Conservation (phyloP, 2,797 vertebrate species). For the Sylvilagus floridanus region DNA sequence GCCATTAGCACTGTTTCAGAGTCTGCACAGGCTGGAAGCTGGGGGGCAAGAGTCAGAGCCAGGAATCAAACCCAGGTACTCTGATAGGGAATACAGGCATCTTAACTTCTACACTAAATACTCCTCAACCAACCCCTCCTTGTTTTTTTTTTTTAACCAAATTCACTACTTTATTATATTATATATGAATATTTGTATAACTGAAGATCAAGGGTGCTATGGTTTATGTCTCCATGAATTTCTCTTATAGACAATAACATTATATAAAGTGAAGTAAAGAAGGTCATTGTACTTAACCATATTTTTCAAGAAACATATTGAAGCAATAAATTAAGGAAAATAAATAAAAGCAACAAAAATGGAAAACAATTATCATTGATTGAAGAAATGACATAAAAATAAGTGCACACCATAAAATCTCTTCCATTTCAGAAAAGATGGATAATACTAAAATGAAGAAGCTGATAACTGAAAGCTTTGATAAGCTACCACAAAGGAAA, state of each 20-base stretch:
- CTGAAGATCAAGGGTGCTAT: not conserved
- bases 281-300: not conserved
- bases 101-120: no score
- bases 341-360: not conserved
- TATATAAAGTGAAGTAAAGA: not conserved
- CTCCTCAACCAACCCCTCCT: no score
- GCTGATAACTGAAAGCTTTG: not conserved
- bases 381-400: not conserved
- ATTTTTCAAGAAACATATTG: not conserved
- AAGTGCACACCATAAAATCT: not conserved
- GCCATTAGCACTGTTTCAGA: no score
- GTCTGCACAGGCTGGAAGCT: no score
- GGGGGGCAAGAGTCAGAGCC: no score
- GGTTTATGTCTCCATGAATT: not conserved
- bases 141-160: not conserved
- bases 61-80: no score
- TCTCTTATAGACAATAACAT: not conserved
- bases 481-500: not conserved
- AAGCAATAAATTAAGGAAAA: conserved; percentile 38
- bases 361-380: not conserved
- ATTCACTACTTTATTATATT: not conserved
- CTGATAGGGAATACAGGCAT: no score
- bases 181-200: not conserved
- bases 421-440: not conserved
- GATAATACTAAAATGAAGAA: not conserved